phyloP scores from a whole-genome alignment of 2,113 vertebrate genomes.

The Atherinomorus stipes region DNA sequence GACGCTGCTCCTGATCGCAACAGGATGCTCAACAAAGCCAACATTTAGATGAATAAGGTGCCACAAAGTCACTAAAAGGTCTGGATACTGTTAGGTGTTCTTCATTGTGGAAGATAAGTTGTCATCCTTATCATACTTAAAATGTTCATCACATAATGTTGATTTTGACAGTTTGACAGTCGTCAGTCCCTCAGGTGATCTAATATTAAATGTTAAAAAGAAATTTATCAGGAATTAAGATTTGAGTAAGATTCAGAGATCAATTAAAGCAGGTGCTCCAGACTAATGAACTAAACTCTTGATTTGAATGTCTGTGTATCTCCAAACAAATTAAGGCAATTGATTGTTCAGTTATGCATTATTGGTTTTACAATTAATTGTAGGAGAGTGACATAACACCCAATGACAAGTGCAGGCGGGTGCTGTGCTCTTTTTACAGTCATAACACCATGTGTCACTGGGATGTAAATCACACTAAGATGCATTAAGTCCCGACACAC shows the following conservation, averaged over 20 bases:
- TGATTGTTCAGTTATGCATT: background rate
- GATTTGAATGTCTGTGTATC: background rate
- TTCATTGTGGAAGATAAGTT: background rate
- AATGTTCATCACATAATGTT: no score
- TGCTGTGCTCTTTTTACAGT: constrained; percentile 22
- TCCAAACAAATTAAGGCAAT: constrained; percentile 1
- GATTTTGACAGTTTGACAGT: background rate
- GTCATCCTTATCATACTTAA: no score
- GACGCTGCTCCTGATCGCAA: constrained; percentile 38
- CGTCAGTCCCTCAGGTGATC: constrained; percentile 3
- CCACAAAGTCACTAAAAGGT: constrained; percentile 34
- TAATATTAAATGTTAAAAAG: constrained; percentile 24
- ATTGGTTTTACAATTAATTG: constrained; percentile 16
- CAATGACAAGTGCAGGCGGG: constrained; percentile 2
- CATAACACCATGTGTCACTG: background rate
- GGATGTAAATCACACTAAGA: constrained; percentile 4
- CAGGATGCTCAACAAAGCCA: constrained; percentile 49
- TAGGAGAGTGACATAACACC: background rate
- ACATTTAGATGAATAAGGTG: constrained; percentile 35
- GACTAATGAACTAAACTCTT: background rate
- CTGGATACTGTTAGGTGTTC: constrained; percentile 1
- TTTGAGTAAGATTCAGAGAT: background rate
- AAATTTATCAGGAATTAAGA: no score
- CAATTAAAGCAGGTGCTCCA: background rate
- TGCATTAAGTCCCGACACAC: constrained; percentile 1